Conservation (phyloP, 1,140 invertebrate species). For the Conopomorpha cramerella region DNA sequence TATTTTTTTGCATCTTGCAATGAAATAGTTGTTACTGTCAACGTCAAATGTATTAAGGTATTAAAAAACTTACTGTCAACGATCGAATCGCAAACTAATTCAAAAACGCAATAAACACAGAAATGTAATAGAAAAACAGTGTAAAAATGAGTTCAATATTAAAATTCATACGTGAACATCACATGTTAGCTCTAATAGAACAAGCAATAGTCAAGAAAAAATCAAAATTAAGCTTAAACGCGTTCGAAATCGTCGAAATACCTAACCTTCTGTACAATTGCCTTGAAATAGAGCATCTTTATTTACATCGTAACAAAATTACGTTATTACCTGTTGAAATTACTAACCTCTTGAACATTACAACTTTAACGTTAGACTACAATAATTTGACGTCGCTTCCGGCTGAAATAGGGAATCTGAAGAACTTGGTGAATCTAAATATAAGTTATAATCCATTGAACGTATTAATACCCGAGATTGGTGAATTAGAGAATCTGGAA, state of each 20-base stretch:
- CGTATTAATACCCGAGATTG: conserved; percentile 70
- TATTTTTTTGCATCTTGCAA: too few species aligned
- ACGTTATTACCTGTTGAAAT: conserved; percentile 44
- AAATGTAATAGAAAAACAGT: conserved; percentile 44
- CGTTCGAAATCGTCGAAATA: conserved; percentile 62
- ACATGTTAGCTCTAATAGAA: conserved; percentile 66
- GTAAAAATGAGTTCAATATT: conserved; percentile 62
- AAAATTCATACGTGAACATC: conserved; percentile 66
- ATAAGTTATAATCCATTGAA: conserved; percentile 81
- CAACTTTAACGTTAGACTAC: conserved; percentile 64
- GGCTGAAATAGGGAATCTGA: conserved; percentile 61
- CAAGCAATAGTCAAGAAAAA: conserved; percentile 62
- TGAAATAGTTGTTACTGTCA: too few species aligned
- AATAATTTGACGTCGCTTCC: conserved; percentile 71
- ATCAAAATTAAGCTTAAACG: conserved; percentile 60
- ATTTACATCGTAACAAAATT: conserved; percentile 64
- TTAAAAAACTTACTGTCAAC: too few species aligned
- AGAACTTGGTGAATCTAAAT: conserved; percentile 77
- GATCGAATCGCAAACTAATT: conserved; percentile 18
- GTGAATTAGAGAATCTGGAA: conserved; percentile 74
- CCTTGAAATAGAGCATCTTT: conserved; percentile 59
- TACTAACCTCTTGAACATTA: conserved; percentile 39
- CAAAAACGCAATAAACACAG: conserved; percentile 34
- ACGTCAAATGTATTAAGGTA: too few species aligned
- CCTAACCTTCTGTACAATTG: conserved; percentile 60